A percentile compares a stretch with the other conserved stretches of the same genome.
These are phyloP conservation scores for Callyntrura guangdongensis DNA, from an alignment of 2,888 invertebrate species.

Conservation along the genomic window DNA sequence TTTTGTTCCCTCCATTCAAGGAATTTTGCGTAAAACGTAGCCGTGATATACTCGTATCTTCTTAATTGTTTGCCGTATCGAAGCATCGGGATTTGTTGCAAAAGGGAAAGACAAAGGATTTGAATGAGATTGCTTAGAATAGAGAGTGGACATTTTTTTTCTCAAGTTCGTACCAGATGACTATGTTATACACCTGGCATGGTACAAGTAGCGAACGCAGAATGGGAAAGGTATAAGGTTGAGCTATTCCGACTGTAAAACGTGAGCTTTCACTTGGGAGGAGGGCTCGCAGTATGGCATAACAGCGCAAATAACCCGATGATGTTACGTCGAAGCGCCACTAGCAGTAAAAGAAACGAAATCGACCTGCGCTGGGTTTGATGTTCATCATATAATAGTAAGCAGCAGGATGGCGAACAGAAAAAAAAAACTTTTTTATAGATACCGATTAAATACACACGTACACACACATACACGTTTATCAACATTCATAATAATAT, in stretches of 20 bases:
- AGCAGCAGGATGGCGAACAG: conserved; percentile 4
- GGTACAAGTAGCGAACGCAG: neutral
- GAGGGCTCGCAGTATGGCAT: conserved; percentile 1
- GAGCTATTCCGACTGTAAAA: neutral
- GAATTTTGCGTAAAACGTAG: neutral
- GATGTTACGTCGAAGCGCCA: neutral
- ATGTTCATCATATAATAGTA: conserved; percentile 17
- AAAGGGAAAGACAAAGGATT: too few relatives aligned
- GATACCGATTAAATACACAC: conserved; percentile 29
- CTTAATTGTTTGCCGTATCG: neutral
- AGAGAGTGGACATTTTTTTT: too few relatives aligned
- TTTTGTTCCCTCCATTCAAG: neutral
- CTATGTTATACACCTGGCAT: neutral
- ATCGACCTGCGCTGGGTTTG: conserved; percentile 26
- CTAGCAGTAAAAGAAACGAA: neutral
- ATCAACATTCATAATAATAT: neutral
- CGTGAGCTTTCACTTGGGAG: conserved; percentile 1
- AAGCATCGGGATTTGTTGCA: too few relatives aligned
- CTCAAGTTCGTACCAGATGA: neutral
- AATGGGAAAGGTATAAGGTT: neutral
- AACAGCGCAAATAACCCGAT: conserved; percentile 6
- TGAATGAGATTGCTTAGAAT: too few relatives aligned
- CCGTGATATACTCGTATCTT: neutral
- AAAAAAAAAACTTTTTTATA: conserved; percentile 35
- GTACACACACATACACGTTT: neutral